phyloP scores from a whole-genome alignment of 2,888 invertebrate species.

The Idaea biselata region DNA sequence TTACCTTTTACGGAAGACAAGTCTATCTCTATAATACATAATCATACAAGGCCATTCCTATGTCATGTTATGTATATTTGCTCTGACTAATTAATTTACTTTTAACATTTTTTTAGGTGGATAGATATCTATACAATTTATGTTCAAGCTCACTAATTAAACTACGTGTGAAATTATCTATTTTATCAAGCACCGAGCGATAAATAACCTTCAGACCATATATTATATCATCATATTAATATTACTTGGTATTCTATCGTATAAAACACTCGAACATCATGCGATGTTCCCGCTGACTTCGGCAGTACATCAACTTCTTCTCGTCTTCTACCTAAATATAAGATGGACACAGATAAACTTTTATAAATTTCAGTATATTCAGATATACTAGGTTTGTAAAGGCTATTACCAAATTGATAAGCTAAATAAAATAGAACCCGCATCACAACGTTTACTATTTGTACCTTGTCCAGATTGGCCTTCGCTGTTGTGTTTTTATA shows the following conservation, averaged over 20 bases:
- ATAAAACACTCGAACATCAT: not conserved
- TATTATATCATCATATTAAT: not conserved
- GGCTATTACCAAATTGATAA: not conserved
- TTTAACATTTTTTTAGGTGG: not conserved
- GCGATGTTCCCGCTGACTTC: too few species aligned
- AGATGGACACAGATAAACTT: not conserved
- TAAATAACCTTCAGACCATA: not conserved
- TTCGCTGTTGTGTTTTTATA: not conserved
- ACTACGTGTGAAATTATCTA: not conserved
- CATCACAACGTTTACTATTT: not conserved
- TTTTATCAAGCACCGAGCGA: not conserved
- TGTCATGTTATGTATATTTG: not conserved
- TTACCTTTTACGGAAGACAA: constrained; percentile 1
- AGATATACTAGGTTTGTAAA: not conserved
- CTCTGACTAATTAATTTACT: not conserved
- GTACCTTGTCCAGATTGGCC: not conserved
- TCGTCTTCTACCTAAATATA: too few species aligned
- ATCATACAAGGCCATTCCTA: constrained; percentile 1
- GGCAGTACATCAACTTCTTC: too few species aligned
- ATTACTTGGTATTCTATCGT: not conserved
- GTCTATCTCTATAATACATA: not conserved
- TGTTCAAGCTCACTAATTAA: not conserved
- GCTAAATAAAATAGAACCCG: not conserved
- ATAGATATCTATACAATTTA: not conserved
- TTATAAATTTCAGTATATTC: not conserved